Conservation (phyloP, 2,888 invertebrate genomes). For the Ophion slaviceki region DNA sequence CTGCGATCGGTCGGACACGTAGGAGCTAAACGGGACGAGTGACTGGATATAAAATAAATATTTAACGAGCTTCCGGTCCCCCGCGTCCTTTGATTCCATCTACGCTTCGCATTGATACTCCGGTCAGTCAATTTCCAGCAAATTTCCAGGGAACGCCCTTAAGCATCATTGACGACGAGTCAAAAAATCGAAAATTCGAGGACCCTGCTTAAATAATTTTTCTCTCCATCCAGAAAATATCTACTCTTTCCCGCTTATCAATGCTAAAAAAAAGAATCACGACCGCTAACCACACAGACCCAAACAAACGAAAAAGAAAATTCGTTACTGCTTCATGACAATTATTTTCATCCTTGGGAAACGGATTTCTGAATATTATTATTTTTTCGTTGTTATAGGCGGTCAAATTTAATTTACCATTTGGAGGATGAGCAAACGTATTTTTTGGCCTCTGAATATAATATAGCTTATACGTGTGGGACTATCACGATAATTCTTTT, state of each 20-base stretch:
- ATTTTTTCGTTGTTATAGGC: background rate
- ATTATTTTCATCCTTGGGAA: background rate
- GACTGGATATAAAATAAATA: constrained; percentile 34
- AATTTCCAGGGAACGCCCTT: background rate
- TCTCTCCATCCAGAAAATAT: background rate
- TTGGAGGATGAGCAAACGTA: background rate
- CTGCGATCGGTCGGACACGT: constrained; percentile 26
- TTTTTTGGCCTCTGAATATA: background rate
- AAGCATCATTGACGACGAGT: background rate
- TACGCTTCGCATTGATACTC: background rate
- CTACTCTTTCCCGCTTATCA: background rate
- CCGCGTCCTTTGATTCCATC: constrained; percentile 7
- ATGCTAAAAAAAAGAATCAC: background rate
- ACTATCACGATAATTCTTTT: background rate
- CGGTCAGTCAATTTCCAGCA: background rate
- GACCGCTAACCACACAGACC: background rate
- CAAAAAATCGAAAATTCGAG: background rate
- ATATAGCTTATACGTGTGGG: background rate
- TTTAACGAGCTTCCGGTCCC: constrained; percentile 24
- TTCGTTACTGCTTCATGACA: background rate
- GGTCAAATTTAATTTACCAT: background rate
- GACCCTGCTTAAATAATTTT: background rate
- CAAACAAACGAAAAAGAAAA: background rate
- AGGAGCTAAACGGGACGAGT: constrained; percentile 20
- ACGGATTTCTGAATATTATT: background rate